Evolutionary conservation across 2,888 invertebrate species (phyloP).

Genomic region (Mesorhabditis sp.): DNA sequence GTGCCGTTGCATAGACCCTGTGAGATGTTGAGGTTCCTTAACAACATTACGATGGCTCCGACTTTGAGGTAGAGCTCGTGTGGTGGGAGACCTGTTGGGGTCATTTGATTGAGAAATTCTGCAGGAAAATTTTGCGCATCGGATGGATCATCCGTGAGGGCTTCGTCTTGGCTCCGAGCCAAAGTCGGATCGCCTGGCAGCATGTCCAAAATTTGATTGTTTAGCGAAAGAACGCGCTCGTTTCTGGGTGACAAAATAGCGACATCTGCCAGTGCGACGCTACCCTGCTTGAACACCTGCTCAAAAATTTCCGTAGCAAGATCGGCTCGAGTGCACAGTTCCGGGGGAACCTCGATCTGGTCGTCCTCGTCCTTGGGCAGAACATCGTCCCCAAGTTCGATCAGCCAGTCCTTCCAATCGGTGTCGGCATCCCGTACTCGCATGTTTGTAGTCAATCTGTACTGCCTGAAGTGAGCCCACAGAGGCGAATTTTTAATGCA

Average conservation of each 20-base stretch:
- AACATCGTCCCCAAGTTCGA: conserved; percentile 16
- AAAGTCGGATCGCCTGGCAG: conserved; percentile 7
- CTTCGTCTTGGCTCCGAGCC: not conserved
- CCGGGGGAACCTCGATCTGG: not conserved
- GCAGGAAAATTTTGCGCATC: conserved; percentile 8
- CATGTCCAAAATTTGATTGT: conserved; percentile 12
- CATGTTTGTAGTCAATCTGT: conserved; percentile 13
- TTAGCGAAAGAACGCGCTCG: conserved; percentile 12
- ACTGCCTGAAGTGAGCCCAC: conserved; percentile 11
- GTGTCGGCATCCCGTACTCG: conserved; percentile 4
- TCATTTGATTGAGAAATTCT: conserved; percentile 13
- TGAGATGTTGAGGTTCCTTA: not conserved
- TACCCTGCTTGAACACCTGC: not conserved
- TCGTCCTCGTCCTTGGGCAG: conserved; percentile 8
- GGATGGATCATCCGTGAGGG: not conserved
- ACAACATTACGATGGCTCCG: not conserved
- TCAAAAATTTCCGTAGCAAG: conserved; percentile 7
- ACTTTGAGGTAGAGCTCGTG: conserved; percentile 10
- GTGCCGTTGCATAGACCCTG: conserved; percentile 8
- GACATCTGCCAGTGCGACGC: conserved; percentile 1
- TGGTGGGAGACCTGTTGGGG: conserved; percentile 16
- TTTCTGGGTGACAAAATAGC: conserved; percentile 18
- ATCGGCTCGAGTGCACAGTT: conserved; percentile 4
- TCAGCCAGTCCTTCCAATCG: conserved; percentile 13
- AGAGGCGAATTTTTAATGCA: conserved; percentile 13